A percentile compares a stretch with the other conserved stretches of the same genome.
Evolutionary conservation across 1,140 invertebrate genomes (phyloP).

Genomic region (Dendrolimus kikuchii): DNA sequence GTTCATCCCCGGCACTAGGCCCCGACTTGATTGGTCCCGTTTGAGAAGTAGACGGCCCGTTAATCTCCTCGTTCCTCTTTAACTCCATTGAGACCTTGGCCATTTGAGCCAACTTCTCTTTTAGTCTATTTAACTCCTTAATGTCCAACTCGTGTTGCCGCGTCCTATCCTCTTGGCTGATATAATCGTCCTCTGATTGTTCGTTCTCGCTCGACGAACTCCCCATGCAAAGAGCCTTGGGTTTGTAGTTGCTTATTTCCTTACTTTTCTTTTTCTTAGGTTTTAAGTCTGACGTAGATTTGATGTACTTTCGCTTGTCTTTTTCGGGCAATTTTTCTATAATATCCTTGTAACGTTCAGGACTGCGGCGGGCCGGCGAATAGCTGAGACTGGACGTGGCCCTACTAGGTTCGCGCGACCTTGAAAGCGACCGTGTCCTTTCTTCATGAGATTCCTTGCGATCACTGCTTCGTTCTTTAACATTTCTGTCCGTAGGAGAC

Average conservation of each 20-base stretch:
- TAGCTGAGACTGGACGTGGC: slow-evolving; percentile 77
- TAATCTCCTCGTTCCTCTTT: slow-evolving; percentile 29
- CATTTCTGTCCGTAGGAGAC: slow-evolving; percentile 31
- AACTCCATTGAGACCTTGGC: slow-evolving; percentile 57
- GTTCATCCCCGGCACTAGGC: slow-evolving; percentile 8
- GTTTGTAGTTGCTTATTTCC: slow-evolving; percentile 42
- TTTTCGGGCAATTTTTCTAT: slow-evolving; percentile 69
- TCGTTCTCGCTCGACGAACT: slow-evolving; percentile 75
- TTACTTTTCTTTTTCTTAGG: slow-evolving; percentile 48
- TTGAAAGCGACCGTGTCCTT: slow-evolving; percentile 22
- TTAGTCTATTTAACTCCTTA: slow-evolving; percentile 74
- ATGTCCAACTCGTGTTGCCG: slow-evolving; percentile 68
- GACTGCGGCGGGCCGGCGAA: slow-evolving; percentile 76
- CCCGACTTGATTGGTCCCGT: slow-evolving; percentile 1
- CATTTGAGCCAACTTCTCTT: slow-evolving; percentile 50
- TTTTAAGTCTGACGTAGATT: slow-evolving; percentile 48
- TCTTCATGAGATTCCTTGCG: slow-evolving; percentile 30
- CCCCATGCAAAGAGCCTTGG: slow-evolving; percentile 74
- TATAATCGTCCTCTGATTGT: slow-evolving; percentile 63
- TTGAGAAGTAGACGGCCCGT: slow-evolving; percentile 43
- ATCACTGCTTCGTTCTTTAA: slow-evolving; percentile 24
- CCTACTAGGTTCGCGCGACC: slow-evolving; percentile 39
- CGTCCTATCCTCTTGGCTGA: slow-evolving; percentile 52
- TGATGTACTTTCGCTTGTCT: slow-evolving; percentile 68
- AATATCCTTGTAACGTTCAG: slow-evolving; percentile 77